Evolutionary conservation across 2,888 invertebrate genomes (phyloP).

Genomic region (Drosophila mayaguana): DNA sequence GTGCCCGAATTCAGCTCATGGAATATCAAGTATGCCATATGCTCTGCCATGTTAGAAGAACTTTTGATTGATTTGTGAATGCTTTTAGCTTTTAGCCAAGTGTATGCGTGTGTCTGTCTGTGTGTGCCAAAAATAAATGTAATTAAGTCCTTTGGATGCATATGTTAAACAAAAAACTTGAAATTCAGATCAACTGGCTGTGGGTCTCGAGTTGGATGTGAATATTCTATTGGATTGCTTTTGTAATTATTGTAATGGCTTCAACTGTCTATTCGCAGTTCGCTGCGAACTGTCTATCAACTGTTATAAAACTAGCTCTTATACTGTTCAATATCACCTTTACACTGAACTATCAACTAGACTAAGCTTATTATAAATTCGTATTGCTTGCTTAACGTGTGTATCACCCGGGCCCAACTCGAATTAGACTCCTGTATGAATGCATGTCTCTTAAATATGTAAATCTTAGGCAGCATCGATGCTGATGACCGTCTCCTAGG

Average conservation of each 20-base stretch:
- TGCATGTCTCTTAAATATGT: constrained; percentile 22
- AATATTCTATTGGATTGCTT: constrained; percentile 18
- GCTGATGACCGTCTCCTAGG: constrained; percentile 79
- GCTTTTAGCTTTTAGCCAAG: constrained; percentile 27
- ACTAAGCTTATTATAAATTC: constrained; percentile 39
- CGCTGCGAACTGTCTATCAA: constrained; percentile 6
- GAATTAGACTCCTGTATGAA: constrained; percentile 1
- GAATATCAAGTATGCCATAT: constrained; percentile 38
- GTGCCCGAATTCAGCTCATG: constrained; percentile 53
- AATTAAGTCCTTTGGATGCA: constrained; percentile 25
- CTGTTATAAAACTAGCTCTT: constrained; percentile 29
- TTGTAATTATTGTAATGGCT: constrained; percentile 29
- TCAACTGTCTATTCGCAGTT: constrained; percentile 6
- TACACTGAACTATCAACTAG: constrained; percentile 53
- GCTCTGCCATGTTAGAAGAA: constrained; percentile 29
- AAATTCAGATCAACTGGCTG: constrained; percentile 25
- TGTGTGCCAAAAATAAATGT: constrained; percentile 25
- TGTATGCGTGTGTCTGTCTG: constrained; percentile 3
- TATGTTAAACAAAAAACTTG: constrained; percentile 28
- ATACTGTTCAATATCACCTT: constrained; percentile 57
- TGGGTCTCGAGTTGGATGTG: neutral
- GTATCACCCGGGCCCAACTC: constrained; percentile 48
- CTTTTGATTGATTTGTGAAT: constrained; percentile 57
- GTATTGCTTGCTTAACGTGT: constrained; percentile 62
- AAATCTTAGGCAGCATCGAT: constrained; percentile 62